A percentile compares a stretch with the other conserved stretches of the same genome.
phyloP scores from a whole-genome alignment of 2,888 invertebrate genomes.

The Hybos culiciformis region DNA sequence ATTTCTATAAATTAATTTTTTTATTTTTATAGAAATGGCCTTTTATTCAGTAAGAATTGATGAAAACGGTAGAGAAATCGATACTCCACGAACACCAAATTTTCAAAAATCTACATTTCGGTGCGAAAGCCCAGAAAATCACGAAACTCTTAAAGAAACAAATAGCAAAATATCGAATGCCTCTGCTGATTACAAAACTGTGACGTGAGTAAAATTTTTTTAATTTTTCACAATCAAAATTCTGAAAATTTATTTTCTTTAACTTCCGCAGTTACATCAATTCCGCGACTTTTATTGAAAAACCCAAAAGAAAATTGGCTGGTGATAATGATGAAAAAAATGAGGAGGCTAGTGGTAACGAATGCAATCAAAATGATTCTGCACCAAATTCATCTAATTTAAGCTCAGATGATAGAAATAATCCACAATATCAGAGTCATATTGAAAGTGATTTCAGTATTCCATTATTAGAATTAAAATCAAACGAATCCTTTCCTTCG shows the following conservation, averaged over 20 bases:
- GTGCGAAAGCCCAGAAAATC: conserved; percentile 9
- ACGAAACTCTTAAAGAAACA: conserved; percentile 10
- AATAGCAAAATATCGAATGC: neutral
- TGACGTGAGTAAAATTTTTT: conserved; percentile 2
- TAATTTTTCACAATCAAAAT: neutral
- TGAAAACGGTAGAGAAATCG: conserved; percentile 18
- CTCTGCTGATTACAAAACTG: conserved; percentile 10
- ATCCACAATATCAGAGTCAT: conserved; percentile 8
- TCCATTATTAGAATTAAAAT: conserved; percentile 22
- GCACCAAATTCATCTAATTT: conserved; percentile 1
- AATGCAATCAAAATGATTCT: too few species aligned
- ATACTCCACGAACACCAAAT: conserved; percentile 12
- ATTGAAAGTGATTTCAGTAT: conserved; percentile 15
- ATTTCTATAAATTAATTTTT: too few species aligned
- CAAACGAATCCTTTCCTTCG: conserved; percentile 21
- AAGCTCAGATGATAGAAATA: conserved; percentile 1
- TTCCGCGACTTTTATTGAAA: conserved; percentile 19
- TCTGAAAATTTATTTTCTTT: neutral
- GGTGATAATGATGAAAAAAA: conserved; percentile 9
- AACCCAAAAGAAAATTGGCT: conserved; percentile 13
- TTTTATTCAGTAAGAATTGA: conserved; percentile 21
- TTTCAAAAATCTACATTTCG: too few species aligned
- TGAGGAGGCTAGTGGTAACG: conserved; percentile 9
- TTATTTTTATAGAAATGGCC: too few species aligned
- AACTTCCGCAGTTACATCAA: conserved; percentile 17